Evolutionary conservation across 1,140 invertebrate genomes (phyloP).

Genomic region (Brachionus calyciflorus): DNA sequence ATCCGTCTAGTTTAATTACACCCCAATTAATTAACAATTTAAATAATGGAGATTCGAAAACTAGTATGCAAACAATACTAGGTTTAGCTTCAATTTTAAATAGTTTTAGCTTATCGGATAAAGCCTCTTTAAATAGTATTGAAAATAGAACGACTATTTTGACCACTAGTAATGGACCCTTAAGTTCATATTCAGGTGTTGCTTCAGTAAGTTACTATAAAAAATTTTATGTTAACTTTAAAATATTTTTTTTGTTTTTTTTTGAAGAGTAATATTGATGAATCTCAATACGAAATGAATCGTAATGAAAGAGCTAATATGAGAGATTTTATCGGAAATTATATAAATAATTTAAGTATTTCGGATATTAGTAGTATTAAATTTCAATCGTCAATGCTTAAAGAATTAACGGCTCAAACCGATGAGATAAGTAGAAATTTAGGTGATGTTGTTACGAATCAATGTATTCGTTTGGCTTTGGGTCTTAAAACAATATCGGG

Average conservation of each 20-base stretch:
- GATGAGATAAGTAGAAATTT: conserved; percentile 38
- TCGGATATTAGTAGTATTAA: conserved; percentile 3
- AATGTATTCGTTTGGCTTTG: conserved; percentile 1
- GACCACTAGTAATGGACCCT: neutral
- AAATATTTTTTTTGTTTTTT: too few relatives aligned
- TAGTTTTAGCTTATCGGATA: conserved; percentile 12
- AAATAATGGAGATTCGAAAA: too few relatives aligned
- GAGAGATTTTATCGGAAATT: conserved; percentile 16
- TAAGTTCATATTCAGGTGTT: neutral
- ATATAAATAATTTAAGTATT: conserved; percentile 13
- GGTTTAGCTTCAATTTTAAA: neutral
- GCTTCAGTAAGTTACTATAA: neutral
- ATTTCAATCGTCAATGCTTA: conserved; percentile 16
- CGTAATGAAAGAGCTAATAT: conserved; percentile 38
- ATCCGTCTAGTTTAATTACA: too few relatives aligned
- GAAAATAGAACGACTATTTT: neutral
- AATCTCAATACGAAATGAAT: neutral
- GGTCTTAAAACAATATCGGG: neutral
- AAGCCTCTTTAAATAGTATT: neutral
- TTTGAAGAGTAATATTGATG: conserved; percentile 5
- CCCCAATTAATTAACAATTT: too few relatives aligned
- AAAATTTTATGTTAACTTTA: too few relatives aligned
- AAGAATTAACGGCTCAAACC: neutral
- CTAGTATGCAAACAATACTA: neutral
- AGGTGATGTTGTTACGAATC: neutral